Percentiles rank a stretch among this genome's conserved stretches.
Evolutionary conservation across 2,113 vertebrate genomes (phyloP).

Genomic region (Mola mola): DNA sequence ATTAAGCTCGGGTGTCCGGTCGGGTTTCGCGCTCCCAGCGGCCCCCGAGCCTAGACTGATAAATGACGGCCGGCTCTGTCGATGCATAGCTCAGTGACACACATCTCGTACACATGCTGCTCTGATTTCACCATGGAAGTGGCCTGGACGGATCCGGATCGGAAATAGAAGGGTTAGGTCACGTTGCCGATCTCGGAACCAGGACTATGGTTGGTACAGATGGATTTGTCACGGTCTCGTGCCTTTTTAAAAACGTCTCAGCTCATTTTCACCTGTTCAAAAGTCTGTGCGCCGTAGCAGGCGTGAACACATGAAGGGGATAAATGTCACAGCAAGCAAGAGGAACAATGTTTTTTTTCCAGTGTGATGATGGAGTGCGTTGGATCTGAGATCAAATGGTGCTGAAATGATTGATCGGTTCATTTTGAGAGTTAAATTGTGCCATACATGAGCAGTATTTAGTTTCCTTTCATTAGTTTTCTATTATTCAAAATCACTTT

Average conservation of each 20-base stretch:
- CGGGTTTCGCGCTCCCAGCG: constrained; percentile 41
- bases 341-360: neutral
- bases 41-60: constrained; percentile 68
- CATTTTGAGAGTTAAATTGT: neutral
- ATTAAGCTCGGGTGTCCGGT: constrained; percentile 59
- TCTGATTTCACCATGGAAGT: constrained; percentile 70
- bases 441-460: too few species aligned
- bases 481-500: too few species aligned
- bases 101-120: constrained; percentile 58
- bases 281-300: neutral
- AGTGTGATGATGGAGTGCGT: neutral
- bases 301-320: neutral
- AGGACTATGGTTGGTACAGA: constrained; percentile 10
- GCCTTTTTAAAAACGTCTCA: constrained; percentile 14
- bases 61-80: constrained; percentile 61
- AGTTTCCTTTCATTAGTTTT: too few species aligned
- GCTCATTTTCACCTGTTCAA: constrained; percentile 8
- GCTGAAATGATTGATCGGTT: neutral
- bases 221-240: constrained; percentile 6
- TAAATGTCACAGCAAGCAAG: neutral
- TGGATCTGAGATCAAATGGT: neutral
- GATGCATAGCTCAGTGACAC: constrained; percentile 64
- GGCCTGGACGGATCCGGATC: constrained; percentile 27
- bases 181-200: constrained; percentile 24
- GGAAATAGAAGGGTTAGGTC: constrained; percentile 48